Conservation (phyloP, 2,888 invertebrate genomes). For the Synergus laeviventris region DNA sequence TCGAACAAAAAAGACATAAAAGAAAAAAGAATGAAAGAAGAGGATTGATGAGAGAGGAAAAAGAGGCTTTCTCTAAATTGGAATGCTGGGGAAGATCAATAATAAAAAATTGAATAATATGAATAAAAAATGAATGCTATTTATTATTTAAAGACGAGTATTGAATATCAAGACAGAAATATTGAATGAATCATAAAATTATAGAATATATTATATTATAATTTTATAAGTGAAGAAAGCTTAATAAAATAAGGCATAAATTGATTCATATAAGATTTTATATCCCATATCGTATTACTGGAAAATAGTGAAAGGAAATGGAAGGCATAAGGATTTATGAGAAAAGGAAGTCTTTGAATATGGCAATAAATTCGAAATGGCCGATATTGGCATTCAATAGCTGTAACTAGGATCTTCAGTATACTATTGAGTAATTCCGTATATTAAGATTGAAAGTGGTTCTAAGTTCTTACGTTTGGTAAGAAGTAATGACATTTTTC, state of each 20-base stretch:
- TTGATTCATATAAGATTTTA: not conserved
- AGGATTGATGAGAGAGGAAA: not conserved
- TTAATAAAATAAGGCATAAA: not conserved
- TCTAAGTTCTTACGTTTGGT: not conserved
- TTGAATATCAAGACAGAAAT: too few species aligned
- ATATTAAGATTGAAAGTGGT: not conserved
- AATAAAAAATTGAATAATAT: not conserved
- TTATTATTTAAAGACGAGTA: not conserved
- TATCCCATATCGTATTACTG: not conserved
- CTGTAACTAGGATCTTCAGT: not conserved
- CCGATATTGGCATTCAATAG: conserved; percentile 11
- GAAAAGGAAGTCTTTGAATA: conserved; percentile 5
- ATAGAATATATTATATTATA: too few species aligned
- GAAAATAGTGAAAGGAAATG: not conserved
- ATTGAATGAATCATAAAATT: too few species aligned
- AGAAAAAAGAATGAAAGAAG: not conserved
- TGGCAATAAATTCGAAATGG: conserved; percentile 6
- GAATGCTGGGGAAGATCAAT: not conserved
- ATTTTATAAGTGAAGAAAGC: not conserved
- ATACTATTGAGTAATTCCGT: not conserved
- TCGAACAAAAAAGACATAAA: too few species aligned
- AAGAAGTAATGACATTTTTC: not conserved
- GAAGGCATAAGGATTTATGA: not conserved
- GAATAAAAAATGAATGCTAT: not conserved
- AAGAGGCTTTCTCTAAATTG: not conserved